Evolutionary conservation across 2,888 invertebrate genomes (phyloP).

Genomic region (Meiosimyza decipiens): DNA sequence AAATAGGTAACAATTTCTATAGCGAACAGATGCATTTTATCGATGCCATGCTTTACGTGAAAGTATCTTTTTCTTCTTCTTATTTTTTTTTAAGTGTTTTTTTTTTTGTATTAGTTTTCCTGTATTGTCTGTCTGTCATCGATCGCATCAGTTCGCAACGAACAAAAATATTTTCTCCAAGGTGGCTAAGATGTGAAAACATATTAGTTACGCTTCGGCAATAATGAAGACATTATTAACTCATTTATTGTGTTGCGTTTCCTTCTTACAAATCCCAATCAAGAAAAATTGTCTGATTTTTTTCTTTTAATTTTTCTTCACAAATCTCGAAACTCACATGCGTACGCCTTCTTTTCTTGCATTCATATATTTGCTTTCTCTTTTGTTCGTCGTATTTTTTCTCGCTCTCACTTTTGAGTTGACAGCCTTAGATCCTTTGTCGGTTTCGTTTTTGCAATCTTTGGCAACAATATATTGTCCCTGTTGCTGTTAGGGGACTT

Average conservation of each 20-base stretch:
- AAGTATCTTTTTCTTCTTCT: too few relatives aligned
- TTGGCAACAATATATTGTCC: constrained; percentile 42
- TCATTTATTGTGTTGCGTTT: constrained; percentile 50
- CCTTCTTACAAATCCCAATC: constrained; percentile 46
- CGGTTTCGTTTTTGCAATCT: constrained; percentile 42
- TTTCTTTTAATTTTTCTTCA: constrained; percentile 36
- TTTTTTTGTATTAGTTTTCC: too few relatives aligned
- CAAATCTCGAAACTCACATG: background rate
- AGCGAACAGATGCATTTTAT: too few relatives aligned
- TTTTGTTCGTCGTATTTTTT: constrained; percentile 49
- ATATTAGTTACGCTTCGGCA: constrained; percentile 62
- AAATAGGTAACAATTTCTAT: too few relatives aligned
- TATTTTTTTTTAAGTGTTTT: too few relatives aligned
- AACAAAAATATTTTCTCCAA: constrained; percentile 39
- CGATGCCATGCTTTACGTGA: too few relatives aligned
- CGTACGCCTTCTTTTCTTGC: constrained; percentile 32
- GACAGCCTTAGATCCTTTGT: constrained; percentile 35
- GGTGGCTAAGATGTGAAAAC: constrained; percentile 64
- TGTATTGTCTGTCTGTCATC: too few relatives aligned
- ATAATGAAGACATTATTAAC: constrained; percentile 65
- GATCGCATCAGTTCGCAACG: background rate
- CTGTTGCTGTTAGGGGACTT: constrained; percentile 7
- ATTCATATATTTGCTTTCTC: constrained; percentile 45
- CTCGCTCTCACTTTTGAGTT: constrained; percentile 27
- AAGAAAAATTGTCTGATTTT: constrained; percentile 21